Conservation (phyloP, 2,113 vertebrate species). For the Noctilio leporinus region DNA sequence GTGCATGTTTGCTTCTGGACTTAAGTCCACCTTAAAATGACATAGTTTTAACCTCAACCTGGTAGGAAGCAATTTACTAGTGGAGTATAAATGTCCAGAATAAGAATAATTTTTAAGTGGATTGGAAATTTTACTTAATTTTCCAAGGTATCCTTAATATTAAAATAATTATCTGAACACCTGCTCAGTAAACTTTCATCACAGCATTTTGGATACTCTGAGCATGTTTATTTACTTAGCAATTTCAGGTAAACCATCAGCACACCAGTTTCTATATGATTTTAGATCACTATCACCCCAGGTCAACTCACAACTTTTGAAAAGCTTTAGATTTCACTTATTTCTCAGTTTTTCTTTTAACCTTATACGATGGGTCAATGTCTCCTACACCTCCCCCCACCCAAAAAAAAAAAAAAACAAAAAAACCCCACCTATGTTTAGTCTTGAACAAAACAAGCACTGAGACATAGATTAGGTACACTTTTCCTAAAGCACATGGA, state of each 20-base stretch:
- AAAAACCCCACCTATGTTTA: not conserved
- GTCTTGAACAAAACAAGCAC: not conserved
- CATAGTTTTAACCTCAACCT: not conserved
- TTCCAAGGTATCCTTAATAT: not conserved
- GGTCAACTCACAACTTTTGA: slow-evolving; percentile 4
- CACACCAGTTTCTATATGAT: slow-evolving; percentile 48
- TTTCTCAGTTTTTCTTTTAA: slow-evolving; percentile 54
- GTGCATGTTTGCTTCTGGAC: not conserved
- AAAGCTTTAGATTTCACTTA: slow-evolving; percentile 53
- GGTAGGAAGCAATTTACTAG: not conserved
- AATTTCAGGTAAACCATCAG: slow-evolving; percentile 34
- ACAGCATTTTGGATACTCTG: not conserved
- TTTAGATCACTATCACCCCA: not conserved
- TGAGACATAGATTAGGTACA: not conserved
- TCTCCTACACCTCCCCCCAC: not conserved
- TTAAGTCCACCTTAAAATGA: not conserved
- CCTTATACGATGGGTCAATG: not conserved
- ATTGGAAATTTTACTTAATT: not conserved
- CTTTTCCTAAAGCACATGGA: slow-evolving; percentile 26
- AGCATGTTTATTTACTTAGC: not conserved
- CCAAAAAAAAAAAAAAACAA: not conserved
- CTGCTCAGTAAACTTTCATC: not conserved
- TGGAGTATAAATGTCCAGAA: not conserved
- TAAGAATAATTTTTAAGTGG: not conserved
- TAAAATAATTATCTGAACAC: not conserved